A percentile compares a stretch with the other conserved stretches of the same genome.
Evolutionary conservation across 2,797 vertebrate genomes (phyloP).

Genomic region (Ciconia nigra): DNA sequence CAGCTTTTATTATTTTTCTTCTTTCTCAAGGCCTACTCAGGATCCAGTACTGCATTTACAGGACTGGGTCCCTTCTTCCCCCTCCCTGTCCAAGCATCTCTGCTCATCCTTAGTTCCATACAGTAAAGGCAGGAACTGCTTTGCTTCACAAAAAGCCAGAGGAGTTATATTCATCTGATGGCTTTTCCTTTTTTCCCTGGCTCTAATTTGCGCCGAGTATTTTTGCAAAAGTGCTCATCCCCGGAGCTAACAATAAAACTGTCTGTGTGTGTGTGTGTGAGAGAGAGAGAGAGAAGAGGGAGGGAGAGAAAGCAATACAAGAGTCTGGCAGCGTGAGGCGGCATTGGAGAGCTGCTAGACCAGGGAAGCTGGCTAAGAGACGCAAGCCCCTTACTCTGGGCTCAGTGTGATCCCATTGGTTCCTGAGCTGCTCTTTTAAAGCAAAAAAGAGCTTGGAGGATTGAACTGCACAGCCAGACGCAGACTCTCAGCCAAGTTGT

Average conservation of each 20-base stretch:
- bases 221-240: constrained; percentile 14
- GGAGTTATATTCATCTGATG: neutral
- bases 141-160: neutral
- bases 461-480: neutral
- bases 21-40: neutral
- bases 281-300: neutral
- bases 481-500: constrained; percentile 38
- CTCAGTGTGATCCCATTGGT: constrained; percentile 50
- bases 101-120: neutral
- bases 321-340: neutral
- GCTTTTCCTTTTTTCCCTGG: constrained; percentile 10
- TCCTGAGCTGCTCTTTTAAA: constrained; percentile 37
- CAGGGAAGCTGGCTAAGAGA: neutral
- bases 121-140: neutral
- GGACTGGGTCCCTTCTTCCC: neutral
- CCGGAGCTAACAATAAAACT: constrained; percentile 4
- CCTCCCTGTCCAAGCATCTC: neutral
- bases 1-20: neutral
- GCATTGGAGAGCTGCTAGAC: constrained; percentile 14
- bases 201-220: neutral
- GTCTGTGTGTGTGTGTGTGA: neutral
- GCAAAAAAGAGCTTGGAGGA: neutral
- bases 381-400: neutral
- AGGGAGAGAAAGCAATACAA: neutral
- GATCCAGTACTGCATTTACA: neutral